Conservation (phyloP, 2,797 vertebrate genomes). For the Choloepus didactylus region DNA sequence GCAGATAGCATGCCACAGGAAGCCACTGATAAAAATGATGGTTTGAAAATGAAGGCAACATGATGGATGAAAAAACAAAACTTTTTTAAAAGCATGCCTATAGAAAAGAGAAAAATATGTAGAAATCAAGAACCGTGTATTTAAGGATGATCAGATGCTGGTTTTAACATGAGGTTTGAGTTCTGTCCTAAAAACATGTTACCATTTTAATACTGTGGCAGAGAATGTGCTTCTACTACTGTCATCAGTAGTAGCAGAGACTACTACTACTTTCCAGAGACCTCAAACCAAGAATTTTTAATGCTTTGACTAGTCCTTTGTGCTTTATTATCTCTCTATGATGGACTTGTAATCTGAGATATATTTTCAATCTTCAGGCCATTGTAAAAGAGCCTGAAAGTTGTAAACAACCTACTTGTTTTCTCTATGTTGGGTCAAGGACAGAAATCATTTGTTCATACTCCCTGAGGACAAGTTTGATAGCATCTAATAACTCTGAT, state of each 20-base stretch:
- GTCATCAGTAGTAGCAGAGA: not conserved
- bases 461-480: not conserved
- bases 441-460: slow-evolving; percentile 44
- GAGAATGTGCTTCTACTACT: not conserved
- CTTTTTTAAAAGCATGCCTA: not conserved
- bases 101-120: not conserved
- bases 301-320: not conserved
- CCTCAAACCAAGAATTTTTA: not conserved
- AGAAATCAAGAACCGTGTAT: not conserved
- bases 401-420: slow-evolving; percentile 25
- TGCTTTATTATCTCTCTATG: not conserved
- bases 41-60: not conserved
- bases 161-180: not conserved
- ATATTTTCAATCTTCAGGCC: not conserved
- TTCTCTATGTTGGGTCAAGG: not conserved
- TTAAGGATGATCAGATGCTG: not conserved
- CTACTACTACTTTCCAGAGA: not conserved
- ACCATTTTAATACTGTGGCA: not conserved
- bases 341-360: not conserved
- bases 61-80: slow-evolving; percentile 3
- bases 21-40: slow-evolving; percentile 17
- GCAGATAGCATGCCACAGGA: not conserved
- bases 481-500: not conserved
- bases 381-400: not conserved
- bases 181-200: not conserved